Evolutionary conservation across 1,140 invertebrate genomes (phyloP).

Genomic region (Bursaphelenchus mucronatus): DNA sequence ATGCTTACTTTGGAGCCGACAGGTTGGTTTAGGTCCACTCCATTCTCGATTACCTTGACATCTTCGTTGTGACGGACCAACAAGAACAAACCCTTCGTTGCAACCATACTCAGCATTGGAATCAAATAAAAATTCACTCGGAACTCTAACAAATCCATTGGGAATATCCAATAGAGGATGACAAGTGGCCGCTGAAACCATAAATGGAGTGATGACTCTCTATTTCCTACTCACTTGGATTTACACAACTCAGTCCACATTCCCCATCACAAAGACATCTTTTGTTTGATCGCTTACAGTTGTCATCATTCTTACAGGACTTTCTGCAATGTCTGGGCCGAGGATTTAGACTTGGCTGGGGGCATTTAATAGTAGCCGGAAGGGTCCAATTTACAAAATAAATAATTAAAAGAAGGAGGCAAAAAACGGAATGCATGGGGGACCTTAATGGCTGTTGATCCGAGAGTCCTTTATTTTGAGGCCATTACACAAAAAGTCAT

Average conservation of each 20-base stretch:
- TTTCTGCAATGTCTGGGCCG: conserved; percentile 70
- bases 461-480: no score
- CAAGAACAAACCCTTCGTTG: conserved; percentile 62
- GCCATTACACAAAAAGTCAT: no score
- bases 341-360: conserved; percentile 32
- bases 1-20: conserved; percentile 51
- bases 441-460: no score
- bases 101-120: conserved; percentile 62
- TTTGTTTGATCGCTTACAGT: conserved; percentile 93
- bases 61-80: conserved; percentile 59
- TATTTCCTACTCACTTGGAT: conserved; percentile 69
- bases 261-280: conserved; percentile 90
- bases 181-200: conserved; percentile 47
- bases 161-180: conserved; percentile 50
- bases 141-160: conserved; percentile 51
- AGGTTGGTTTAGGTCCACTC: conserved; percentile 62
- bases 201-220: neutral
- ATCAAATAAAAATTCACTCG: conserved; percentile 61
- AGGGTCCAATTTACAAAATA: no score
- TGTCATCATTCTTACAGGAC: conserved; percentile 85
- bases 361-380: conserved; percentile 16
- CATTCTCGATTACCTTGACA: conserved; percentile 64
- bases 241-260: conserved; percentile 93
- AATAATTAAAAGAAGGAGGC: no score
- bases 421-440: no score